These are phyloP conservation scores for Idaea biselata DNA, from an alignment of 2,888 invertebrate species.

Conservation along the genomic window DNA sequence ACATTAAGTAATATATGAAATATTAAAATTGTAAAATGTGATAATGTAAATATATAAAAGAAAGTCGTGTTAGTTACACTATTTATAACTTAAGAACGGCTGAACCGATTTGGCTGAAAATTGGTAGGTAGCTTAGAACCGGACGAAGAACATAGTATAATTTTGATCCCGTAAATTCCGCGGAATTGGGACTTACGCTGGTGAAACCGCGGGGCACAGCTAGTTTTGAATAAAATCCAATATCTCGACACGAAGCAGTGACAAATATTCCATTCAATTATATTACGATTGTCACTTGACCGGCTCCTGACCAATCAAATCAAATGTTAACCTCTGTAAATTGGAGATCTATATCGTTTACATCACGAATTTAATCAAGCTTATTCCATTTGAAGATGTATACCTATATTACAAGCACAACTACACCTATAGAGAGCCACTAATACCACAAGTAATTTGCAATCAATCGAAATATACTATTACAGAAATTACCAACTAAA, in stretches of 20 bases:
- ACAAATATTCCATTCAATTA: conserved; percentile 7
- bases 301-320: conserved; percentile 54
- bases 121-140: no score
- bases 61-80: no score
- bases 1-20: background rate
- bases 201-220: no score
- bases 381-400: background rate
- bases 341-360: conserved; percentile 37
- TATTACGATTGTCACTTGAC: conserved; percentile 69
- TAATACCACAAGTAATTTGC: background rate
- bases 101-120: no score
- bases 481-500: background rate
- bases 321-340: conserved; percentile 60
- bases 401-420: conserved; percentile 9
- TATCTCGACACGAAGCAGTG: background rate
- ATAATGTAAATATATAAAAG: no score
- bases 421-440: background rate
- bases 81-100: no score
- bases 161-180: no score
- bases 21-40: conserved; percentile 14
- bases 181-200: no score
- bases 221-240: conserved; percentile 7
- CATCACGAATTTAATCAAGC: background rate
- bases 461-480: background rate
- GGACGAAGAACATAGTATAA: no score